A percentile compares a stretch with the other conserved stretches of the same genome.
phyloP scores from a whole-genome alignment of 2,113 vertebrate genomes.

The Irena cyanogastra region DNA sequence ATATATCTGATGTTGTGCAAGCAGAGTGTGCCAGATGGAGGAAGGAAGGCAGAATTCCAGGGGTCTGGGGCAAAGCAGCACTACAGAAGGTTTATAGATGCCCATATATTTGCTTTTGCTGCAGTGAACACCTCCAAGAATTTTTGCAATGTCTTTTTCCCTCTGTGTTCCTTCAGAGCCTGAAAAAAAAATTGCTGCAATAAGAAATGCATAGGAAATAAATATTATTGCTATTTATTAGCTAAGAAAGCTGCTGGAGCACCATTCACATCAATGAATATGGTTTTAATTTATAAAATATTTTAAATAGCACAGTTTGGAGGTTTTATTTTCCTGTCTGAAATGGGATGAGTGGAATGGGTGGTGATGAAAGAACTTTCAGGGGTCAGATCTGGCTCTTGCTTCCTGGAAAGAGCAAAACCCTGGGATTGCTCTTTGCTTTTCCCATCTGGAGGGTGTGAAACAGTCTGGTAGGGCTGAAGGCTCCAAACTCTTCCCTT shows the following conservation, averaged over 20 bases:
- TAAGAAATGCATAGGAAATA: not conserved
- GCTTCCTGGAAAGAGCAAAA: not conserved
- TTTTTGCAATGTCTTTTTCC: not conserved
- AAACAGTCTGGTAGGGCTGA: not conserved
- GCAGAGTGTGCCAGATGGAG: not conserved
- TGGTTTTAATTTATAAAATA: not conserved
- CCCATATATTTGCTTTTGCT: not conserved
- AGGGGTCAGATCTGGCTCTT: not conserved
- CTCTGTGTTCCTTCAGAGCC: not conserved
- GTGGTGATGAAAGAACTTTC: not conserved
- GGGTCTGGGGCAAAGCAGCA: not conserved
- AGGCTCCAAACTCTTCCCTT: not conserved
- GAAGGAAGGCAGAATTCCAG: not conserved
- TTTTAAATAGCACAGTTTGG: not conserved
- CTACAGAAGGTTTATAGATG: not conserved
- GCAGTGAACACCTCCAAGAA: not conserved
- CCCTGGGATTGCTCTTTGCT: not conserved
- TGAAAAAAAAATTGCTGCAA: not conserved
- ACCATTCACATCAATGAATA: not conserved
- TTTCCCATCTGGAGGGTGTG: not conserved
- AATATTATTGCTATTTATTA: not conserved
- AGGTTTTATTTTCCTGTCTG: not conserved
- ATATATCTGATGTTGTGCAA: not conserved
- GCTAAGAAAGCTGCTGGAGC: not conserved
- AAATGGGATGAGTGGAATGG: fast-evolving